Evolutionary conservation across 2,797 vertebrate genomes (phyloP).

Genomic region (Eurystomus glaucurus): DNA sequence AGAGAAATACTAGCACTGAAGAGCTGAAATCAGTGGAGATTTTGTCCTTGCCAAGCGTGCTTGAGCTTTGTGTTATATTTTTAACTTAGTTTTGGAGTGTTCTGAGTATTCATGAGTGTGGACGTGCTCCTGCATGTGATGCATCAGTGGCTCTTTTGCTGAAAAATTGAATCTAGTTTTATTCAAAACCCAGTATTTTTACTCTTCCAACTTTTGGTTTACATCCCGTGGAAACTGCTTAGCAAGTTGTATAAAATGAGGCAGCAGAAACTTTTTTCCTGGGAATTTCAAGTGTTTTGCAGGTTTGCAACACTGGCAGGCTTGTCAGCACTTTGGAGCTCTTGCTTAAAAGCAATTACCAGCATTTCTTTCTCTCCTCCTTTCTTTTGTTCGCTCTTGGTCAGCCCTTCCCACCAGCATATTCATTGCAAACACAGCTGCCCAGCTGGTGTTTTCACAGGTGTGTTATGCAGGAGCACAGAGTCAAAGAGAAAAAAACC

Average conservation of each 20-base stretch:
- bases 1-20: background rate
- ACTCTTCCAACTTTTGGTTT: background rate
- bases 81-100: background rate
- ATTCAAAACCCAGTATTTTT: background rate
- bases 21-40: background rate
- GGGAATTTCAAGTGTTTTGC: background rate
- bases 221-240: background rate
- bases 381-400: background rate
- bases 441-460: constrained; percentile 65
- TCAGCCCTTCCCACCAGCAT: background rate
- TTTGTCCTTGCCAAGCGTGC: background rate
- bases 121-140: accelerated
- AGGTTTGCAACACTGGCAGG: background rate
- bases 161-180: background rate
- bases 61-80: background rate
- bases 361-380: background rate
- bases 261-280: background rate
- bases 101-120: background rate
- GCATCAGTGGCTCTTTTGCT: background rate
- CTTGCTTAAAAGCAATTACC: background rate
- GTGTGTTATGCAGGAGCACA: background rate
- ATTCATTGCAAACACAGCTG: background rate
- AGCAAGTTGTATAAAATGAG: background rate
- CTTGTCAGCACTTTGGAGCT: background rate
- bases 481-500: background rate